Conservation (phyloP, 2,888 invertebrate genomes). For the Apoda limacodes region DNA sequence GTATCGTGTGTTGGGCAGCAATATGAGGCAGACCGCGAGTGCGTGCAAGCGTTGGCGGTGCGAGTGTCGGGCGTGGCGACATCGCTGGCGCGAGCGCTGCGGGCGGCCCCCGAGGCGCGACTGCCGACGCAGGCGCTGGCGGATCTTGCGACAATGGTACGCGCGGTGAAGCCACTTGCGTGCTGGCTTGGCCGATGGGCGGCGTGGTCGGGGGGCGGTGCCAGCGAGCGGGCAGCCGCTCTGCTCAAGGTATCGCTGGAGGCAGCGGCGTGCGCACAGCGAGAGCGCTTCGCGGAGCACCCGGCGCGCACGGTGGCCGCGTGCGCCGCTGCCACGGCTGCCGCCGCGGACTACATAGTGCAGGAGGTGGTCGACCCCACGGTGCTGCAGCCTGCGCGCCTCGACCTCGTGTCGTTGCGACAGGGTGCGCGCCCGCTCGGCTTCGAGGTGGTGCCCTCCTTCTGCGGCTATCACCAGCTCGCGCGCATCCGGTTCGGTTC, state of each 20-base stretch:
- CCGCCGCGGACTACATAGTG: constrained; percentile 86
- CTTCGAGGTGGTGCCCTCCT: constrained; percentile 88
- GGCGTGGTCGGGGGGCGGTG: constrained; percentile 26
- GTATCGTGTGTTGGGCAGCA: constrained; percentile 68
- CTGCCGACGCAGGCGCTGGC: constrained; percentile 85
- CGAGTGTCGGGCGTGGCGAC: constrained; percentile 83
- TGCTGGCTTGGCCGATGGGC: constrained; percentile 82
- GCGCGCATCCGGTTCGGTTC: constrained; percentile 92
- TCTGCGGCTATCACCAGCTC: constrained; percentile 81
- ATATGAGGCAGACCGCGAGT: constrained; percentile 91
- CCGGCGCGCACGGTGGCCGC: constrained; percentile 82
- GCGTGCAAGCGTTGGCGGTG: constrained; percentile 89
- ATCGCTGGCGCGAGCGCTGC: constrained; percentile 77
- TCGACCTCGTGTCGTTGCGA: constrained; percentile 88
- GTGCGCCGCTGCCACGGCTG: constrained; percentile 80
- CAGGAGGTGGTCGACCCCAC: constrained; percentile 88
- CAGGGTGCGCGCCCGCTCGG: constrained; percentile 91
- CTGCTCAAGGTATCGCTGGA: constrained; percentile 84
- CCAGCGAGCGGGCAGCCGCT: constrained; percentile 59
- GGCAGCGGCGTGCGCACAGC: constrained; percentile 90
- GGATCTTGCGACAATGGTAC: constrained; percentile 87
- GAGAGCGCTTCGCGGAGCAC: constrained; percentile 89
- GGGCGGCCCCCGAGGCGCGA: constrained; percentile 69
- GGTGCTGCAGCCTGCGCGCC: constrained; percentile 90
- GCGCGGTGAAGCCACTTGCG: constrained; percentile 87